Evolutionary conservation across 2,797 vertebrate genomes (phyloP), one percentile per base, ranked within the genome.

Genomic region (Gymnopithys bicolor): DNA sequence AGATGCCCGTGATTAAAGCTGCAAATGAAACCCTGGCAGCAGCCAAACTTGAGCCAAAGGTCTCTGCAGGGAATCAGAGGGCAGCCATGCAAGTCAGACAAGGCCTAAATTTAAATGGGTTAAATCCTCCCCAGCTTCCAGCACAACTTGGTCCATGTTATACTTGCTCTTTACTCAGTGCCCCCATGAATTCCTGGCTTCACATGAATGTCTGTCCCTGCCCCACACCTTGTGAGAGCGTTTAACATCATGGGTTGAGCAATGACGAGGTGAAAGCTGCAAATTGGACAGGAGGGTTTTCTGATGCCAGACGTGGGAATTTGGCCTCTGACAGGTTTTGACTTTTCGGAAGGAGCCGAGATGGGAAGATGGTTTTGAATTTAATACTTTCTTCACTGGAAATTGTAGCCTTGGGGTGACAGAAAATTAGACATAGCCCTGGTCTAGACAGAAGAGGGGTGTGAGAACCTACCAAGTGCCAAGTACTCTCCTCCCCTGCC

Each of bases 401-500:
- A 94, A 70, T 84, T 91, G 86, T 95, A 95, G 90, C 95, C 92
- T 95, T 84, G 75, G 88, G 96, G 93, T 89, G 75, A 70, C 22
- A 89, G 60, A 95, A 93, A 95, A 95, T 93, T 90, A 96, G 92
- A 94, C 32, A 0, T 95, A 89, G 86, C 63, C 94, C 78, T 92
- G 93, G 92, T 97, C 94, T 96, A 97, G 96, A 95, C 94, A 87
- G 90, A 48, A 93, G 83, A 94, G 83, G 91, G 45, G 85, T 95
- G 96, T 96, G 96, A 96, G 95, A 96, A 96, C 59, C 56, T 94
- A 63, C n/a, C 10, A 63, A 75, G 33, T 84, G 93, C 90, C 93
- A 93, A 94, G 91, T 59, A 10, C 80, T 90, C 83, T 93, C 87
- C 87, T 96, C 53, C 89, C 79, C 58, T 84, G 79, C 89, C 90